Base-by-base conservation (phyloP, 2,113 vertebrate species). In the Dicentrarchus labrax region DNA sequence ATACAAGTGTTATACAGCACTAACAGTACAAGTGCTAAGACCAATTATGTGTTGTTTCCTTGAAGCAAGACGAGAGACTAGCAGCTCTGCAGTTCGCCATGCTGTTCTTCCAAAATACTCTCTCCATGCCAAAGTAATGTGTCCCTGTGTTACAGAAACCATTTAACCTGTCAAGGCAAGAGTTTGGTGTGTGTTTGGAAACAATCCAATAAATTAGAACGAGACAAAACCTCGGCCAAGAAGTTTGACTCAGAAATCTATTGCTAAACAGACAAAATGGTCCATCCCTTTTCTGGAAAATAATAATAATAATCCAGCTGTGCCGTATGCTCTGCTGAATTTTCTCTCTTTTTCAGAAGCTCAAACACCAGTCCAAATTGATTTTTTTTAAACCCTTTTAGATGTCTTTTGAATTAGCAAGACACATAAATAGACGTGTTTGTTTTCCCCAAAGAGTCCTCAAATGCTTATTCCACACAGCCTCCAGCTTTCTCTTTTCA, bases 111-210 rank as follows among this genome's bases (percentile, higher is more conserved):
- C 72, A 78, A 83, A 89, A 83, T 24, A 73, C 69, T 66, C 74
- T 61, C 51, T 66, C 21, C 1, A 39, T 90, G 91, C 76, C 87
- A 89, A 86, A 75, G 65, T 51, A 90, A 86, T 84, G 75, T 72
- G 74, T 88, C 62, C 86, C 60, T 41, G 77, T 92, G 91, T 91
- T 89, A 90, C 68, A 50, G 85, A 78, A 94, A 89, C 88, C 88
- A 89, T 95, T 94, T 93, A 93, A 94, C 91, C 88, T 94, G 93
- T 94, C 90, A 91, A 89, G 78, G 85, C 86, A 87, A 70, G 84
- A 90, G 84, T 84, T 89, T 51, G 6, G 70, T 85, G 78, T 83
- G 82, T 88, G 82, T 94, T 90, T 90, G 89, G 91, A 94, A 93
- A 91, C 78, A 90, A 69, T 89, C 89, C 86, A 90, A 86, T 76